Conservation (phyloP, 2,888 invertebrate species). For the Pollenia labialis region DNA sequence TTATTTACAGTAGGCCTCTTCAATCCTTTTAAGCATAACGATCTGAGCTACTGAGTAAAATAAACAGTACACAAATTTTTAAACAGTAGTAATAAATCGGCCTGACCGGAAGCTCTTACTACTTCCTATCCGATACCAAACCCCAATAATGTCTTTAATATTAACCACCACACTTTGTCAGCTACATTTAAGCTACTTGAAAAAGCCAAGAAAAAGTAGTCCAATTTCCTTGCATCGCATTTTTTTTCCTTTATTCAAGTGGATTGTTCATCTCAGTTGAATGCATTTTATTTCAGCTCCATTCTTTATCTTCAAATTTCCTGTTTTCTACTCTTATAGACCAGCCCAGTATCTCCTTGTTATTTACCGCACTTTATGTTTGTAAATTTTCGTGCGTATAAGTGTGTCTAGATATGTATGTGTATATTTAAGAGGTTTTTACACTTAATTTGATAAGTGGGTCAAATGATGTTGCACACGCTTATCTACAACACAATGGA, state of each 20-base stretch:
- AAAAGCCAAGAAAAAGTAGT: slow-evolving; percentile 39
- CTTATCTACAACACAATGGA: slow-evolving; percentile 61
- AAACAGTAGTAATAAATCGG: too few relatives aligned
- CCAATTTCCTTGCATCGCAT: slow-evolving; percentile 53
- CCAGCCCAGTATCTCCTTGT: neutral
- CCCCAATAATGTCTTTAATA: neutral
- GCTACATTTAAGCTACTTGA: slow-evolving; percentile 7
- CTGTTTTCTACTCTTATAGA: slow-evolving; percentile 19
- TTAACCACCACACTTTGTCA: slow-evolving; percentile 5
- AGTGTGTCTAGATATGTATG: slow-evolving; percentile 12
- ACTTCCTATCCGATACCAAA: neutral
- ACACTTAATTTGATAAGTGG: slow-evolving; percentile 75
- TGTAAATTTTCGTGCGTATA: neutral
- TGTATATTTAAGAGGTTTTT: slow-evolving; percentile 73
- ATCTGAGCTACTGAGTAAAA: too few relatives aligned
- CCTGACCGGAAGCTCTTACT: neutral
- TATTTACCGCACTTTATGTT: slow-evolving; percentile 39
- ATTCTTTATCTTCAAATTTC: slow-evolving; percentile 52
- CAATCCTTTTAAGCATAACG: too few relatives aligned
- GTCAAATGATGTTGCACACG: slow-evolving; percentile 74
- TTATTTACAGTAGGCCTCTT: too few relatives aligned
- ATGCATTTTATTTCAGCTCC: slow-evolving; percentile 54
- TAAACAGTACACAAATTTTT: too few relatives aligned
- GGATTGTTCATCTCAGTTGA: slow-evolving; percentile 64
- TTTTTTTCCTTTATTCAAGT: slow-evolving; percentile 37